Conservation (phyloP, 2,113 vertebrate species). For the Meriones unguiculatus region DNA sequence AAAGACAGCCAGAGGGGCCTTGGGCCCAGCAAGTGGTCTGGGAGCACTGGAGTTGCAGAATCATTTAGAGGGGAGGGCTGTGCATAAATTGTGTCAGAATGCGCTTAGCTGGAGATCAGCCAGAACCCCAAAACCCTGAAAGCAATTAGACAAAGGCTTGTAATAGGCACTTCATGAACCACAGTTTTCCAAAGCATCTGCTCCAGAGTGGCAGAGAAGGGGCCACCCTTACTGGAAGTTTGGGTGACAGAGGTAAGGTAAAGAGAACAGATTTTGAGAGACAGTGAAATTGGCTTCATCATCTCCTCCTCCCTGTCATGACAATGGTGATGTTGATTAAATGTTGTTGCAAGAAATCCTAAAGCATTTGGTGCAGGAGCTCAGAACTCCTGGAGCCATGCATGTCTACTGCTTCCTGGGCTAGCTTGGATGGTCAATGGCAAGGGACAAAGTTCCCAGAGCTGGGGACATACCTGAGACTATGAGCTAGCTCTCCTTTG, state of each 20-base stretch:
- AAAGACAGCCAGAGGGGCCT: not conserved
- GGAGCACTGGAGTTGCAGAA: not conserved
- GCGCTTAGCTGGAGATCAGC: conserved; percentile 37
- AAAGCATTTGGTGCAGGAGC: not conserved
- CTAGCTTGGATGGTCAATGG: not conserved
- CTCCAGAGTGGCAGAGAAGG: conserved; percentile 7
- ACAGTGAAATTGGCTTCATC: not conserved
- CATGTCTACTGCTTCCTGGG: too few relatives aligned
- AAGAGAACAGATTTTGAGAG: not conserved
- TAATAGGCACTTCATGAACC: not conserved
- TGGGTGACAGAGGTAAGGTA: not conserved
- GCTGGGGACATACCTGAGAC: not conserved
- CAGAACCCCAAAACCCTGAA: conserved; percentile 46
- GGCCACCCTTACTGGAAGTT: not conserved
- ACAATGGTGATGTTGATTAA: not conserved
- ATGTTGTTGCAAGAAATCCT: not conserved
- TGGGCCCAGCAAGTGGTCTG: not conserved
- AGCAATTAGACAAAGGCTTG: conserved; percentile 54
- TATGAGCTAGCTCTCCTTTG: conserved; percentile 8
- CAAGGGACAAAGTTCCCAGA: not conserved
- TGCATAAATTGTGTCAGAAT: conserved; percentile 28
- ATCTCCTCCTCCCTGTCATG: not conserved
- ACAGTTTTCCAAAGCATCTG: conserved; percentile 17
- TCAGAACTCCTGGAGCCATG: not conserved
- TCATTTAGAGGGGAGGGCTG: not conserved